Evolutionary conservation across 2,888 invertebrate genomes (phyloP), one percentile per base, ranked within the genome.

Genomic region (Drosophila putrida): DNA sequence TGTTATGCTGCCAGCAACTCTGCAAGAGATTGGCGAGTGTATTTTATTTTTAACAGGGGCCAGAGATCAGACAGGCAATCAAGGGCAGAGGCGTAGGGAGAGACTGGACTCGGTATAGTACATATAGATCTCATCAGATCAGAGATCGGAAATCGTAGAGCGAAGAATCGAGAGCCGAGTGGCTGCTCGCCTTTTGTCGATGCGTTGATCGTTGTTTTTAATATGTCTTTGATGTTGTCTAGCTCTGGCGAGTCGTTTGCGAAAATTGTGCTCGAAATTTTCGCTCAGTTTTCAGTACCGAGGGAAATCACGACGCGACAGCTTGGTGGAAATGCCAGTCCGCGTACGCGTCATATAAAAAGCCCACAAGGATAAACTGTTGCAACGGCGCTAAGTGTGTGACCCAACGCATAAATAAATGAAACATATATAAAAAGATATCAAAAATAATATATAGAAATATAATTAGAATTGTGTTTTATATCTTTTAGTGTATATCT

Each of bases 201-300:
- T 66, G 72, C 60, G 78, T 74, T 62, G 82, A 78, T 82, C 78
- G 78, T 71, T 69, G 77, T 61, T 78, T 81, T 76, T 61, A 70
- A 87, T 82, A 77, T 76, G 74, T 88, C 84, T 84, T 89, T 68
- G 82, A 82, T 84, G 86, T 79, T 78, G 82, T 74, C 64, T 63
- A 33, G 53, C 82, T 71, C 64, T 43, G 41, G 47, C 82, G 55
- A 69, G 44, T 70, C 75, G 66, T 60, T 78, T 81, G 82, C 85
- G 65, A 88, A 77, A 60, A 60, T 55, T 61, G 61, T 59, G 67
- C 63, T 69, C 71, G 80, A 83, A 77, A 72, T 66, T 64, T 86
- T 72, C 75, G 80, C 82, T 90, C 90, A 75, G 82, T 75, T 76
- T 78, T 87, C 84, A 82, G 90, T 86, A 82, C 74, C 77, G 80